Conservation (phyloP, 2,113 vertebrate species). For the Acrocephalus kingi region DNA sequence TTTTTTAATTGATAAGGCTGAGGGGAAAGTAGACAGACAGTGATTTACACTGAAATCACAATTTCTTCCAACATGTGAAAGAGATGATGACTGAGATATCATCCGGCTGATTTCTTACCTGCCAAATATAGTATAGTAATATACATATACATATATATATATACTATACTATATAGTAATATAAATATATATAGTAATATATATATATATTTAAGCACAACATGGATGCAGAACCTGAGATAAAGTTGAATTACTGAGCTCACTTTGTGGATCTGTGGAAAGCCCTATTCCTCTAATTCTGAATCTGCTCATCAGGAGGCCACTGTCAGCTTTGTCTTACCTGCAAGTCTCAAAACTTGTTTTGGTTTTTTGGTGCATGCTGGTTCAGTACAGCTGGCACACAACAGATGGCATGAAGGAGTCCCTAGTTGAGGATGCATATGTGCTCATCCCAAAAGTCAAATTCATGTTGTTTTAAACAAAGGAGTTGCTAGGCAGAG, state of each 20-base stretch:
- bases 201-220: not conserved
- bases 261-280: not conserved
- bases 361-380: not conserved
- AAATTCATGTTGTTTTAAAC: not conserved
- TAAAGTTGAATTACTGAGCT: not conserved
- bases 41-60: not conserved
- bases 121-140: not conserved
- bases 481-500: not conserved
- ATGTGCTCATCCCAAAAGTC: not conserved
- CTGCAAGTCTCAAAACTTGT: not conserved
- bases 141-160: not conserved
- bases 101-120: not conserved
- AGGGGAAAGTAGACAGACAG: not conserved
- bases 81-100: not conserved
- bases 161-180: no score
- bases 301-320: not conserved
- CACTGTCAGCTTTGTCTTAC: not conserved
- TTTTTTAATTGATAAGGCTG: not conserved
- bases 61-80: not conserved
- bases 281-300: not conserved
- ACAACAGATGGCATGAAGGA: conserved; percentile 4
- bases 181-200: no score
- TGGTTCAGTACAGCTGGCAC: conserved; percentile 22
- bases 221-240: not conserved
- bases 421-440: not conserved